Base-by-base conservation (phyloP, 2,797 vertebrate species). In the Microctenopoma steveboyesi region DNA sequence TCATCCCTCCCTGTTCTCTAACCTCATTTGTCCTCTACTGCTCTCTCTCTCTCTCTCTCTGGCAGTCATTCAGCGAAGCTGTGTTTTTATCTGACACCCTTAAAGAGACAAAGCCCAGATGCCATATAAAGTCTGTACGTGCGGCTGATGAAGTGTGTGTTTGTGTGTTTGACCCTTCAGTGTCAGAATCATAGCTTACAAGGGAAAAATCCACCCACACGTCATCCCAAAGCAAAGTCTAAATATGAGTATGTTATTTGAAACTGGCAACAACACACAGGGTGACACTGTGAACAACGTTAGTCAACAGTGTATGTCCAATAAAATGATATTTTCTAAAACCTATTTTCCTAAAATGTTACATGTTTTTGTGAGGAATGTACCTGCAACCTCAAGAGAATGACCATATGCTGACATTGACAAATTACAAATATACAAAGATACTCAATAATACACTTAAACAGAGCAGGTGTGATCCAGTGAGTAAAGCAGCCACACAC, bases 31-130 rank as follows among this genome's bases (percentile, higher is more conserved):
- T 61, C 68, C 64, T 77, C 71, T 30, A 0, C 14, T 16, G 60
- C n/a, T 62, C 10, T 67, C 46, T 43, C 39, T 63, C 22, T 35
- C 30, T 62, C 10, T 67, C 46, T 43, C 25, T 10, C 56, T 69
- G 71, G 79, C 58, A 78, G 69, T n/a, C 33, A 13, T 64, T 55
- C 62, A 77, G 49, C 40, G 53, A 64, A 76, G 75, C 69, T 71
- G 13, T 43, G 45, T 10, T 66, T 82, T 78, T 79, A 80, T 85
- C 57, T 1, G 58, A 76, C 62, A 70, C 64, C 13, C 51, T 75
- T 75, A 51, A 69, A 78, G 33, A 73, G 71, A 83, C 69, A 69
- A 78, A 82, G 64, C 49, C 74, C 80, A 86, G 86, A 83, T 60
- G 48, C 75, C 52, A 63, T 28, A 61, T 43, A 37, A 25, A 42